These are phyloP conservation scores for Saguinus imperator DNA, from an alignment of 2,113 vertebrate species.

Conservation along the genomic window DNA sequence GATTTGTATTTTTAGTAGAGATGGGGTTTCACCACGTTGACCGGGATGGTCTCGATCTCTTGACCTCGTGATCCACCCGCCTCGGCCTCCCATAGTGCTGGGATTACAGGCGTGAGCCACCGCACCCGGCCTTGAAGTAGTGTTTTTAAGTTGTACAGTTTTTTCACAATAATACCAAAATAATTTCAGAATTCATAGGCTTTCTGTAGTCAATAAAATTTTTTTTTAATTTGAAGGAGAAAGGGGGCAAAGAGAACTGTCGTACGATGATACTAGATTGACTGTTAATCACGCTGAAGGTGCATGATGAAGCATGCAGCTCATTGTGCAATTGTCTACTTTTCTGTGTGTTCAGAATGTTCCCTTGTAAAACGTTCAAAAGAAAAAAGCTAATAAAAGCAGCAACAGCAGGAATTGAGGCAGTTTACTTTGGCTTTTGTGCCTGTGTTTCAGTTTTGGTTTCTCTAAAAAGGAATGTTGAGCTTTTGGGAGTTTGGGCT, in stretches of 20 bases:
- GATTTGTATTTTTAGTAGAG: no score
- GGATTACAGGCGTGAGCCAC: no score
- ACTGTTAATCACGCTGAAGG: not conserved
- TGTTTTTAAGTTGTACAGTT: not conserved
- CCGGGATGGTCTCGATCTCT: no score
- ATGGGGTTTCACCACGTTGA: no score
- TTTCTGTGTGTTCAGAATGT: not conserved
- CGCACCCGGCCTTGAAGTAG: not conserved
- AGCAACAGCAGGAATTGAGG: not conserved
- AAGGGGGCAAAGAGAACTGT: not conserved
- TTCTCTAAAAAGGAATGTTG: not conserved
- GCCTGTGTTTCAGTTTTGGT: not conserved
- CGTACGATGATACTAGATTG: fast-evolving
- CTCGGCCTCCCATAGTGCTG: no score
- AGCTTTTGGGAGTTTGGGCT: not conserved
- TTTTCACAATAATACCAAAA: not conserved
- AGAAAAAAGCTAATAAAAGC: not conserved
- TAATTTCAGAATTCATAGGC: not conserved
- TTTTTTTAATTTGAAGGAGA: not conserved
- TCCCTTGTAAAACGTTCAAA: not conserved
- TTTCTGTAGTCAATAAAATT: not conserved
- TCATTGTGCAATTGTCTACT: fast-evolving
- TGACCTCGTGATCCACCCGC: no score
- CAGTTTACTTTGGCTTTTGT: not conserved
- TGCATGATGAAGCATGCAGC: fast-evolving